phyloP scores from a whole-genome alignment of 2,113 vertebrate species.

The Mugil cephalus region DNA sequence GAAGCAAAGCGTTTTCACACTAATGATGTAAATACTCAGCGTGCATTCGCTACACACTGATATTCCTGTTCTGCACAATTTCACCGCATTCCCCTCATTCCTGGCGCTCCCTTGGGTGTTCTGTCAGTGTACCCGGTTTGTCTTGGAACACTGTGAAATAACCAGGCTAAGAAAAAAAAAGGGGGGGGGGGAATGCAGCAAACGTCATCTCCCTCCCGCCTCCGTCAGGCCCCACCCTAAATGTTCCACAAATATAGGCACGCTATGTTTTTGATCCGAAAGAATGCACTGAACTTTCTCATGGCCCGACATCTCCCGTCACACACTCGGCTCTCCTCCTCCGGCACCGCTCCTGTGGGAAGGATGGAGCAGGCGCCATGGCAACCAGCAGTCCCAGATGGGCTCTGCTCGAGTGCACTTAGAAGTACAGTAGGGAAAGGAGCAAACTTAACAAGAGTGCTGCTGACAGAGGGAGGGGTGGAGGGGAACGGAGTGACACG shows the following conservation, averaged over 20 bases:
- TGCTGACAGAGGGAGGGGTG: conserved; percentile 46
- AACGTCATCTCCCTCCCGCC: conserved; percentile 36
- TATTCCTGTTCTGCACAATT: conserved; percentile 60
- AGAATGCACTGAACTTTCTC: conserved; percentile 78
- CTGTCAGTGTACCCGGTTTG: conserved; percentile 42
- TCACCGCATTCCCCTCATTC: conserved; percentile 78
- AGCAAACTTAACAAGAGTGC: conserved; percentile 52
- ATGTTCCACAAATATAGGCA: conserved; percentile 60
- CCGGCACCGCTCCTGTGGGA: conserved; percentile 60
- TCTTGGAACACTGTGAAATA: conserved; percentile 43
- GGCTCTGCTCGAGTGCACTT: conserved; percentile 61
- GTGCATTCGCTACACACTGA: conserved; percentile 41
- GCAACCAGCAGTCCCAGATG: conserved; percentile 74
- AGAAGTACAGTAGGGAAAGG: conserved; percentile 69
- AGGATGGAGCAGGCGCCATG: conserved; percentile 68
- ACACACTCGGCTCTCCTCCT: conserved; percentile 43
- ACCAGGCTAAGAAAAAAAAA: conserved; percentile 36
- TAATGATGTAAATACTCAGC: conserved; percentile 65
- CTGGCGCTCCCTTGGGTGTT: conserved; percentile 60
- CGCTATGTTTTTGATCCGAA: conserved; percentile 49
- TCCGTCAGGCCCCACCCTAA: conserved; percentile 54
- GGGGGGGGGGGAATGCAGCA: no score
- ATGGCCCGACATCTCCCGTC: conserved; percentile 70
- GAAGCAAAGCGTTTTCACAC: conserved; percentile 60
- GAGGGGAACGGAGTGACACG: conserved; percentile 49